phyloP scores from a whole-genome alignment of 2,888 invertebrate species.

The Eupithecia centaureata region DNA sequence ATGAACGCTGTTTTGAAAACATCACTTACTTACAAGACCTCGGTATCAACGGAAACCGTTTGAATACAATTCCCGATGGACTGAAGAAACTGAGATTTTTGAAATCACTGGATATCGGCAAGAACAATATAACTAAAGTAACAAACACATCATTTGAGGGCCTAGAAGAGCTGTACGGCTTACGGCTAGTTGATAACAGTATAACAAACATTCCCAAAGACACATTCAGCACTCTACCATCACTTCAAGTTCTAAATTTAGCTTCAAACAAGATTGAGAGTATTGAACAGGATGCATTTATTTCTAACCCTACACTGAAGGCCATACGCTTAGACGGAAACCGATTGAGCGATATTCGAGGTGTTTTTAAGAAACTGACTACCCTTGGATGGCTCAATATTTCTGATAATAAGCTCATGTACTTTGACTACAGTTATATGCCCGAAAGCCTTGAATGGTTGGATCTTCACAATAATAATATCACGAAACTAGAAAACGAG shows the following conservation, averaged over 20 bases:
- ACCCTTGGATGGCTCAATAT: conserved; percentile 92
- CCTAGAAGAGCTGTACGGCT: conserved; percentile 88
- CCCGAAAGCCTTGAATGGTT: conserved; percentile 90
- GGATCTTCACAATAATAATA: conserved; percentile 91
- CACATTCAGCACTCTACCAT: conserved; percentile 88
- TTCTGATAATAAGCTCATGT: conserved; percentile 89
- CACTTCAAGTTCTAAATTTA: conserved; percentile 90
- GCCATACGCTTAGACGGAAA: conserved; percentile 91
- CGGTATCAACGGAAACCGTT: conserved; percentile 88
- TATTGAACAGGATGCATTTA: conserved; percentile 90
- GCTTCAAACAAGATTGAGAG: conserved; percentile 90
- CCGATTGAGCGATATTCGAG: conserved; percentile 89
- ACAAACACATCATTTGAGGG: conserved; percentile 90
- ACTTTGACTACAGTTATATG: conserved; percentile 92
- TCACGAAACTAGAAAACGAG: conserved; percentile 89
- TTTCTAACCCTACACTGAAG: conserved; percentile 88
- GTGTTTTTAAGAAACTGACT: conserved; percentile 88
- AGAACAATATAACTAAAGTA: conserved; percentile 89
- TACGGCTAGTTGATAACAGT: conserved; percentile 91
- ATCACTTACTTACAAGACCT: conserved; percentile 90
- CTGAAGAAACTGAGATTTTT: conserved; percentile 87
- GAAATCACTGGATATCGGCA: conserved; percentile 91
- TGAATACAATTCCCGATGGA: conserved; percentile 87
- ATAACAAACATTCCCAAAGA: conserved; percentile 89
- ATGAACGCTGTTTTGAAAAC: conserved; percentile 89